Conservation (phyloP, 2,888 invertebrate species). For the Polietes domitor region DNA sequence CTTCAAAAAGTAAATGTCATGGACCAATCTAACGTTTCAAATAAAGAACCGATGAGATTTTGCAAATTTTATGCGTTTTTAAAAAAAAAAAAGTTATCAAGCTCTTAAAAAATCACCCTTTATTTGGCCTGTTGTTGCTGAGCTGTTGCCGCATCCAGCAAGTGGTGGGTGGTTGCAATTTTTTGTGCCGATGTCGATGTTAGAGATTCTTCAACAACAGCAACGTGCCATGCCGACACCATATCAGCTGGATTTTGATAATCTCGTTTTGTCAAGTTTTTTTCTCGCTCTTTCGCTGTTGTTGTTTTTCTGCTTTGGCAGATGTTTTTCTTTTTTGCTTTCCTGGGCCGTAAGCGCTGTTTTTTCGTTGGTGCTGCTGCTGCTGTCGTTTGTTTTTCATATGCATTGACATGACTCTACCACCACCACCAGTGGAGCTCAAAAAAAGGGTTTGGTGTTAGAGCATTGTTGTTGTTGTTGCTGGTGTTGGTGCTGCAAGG, state of each 20-base stretch:
- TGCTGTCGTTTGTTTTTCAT: background rate
- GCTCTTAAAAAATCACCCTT: too few relatives aligned
- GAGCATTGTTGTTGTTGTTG: background rate
- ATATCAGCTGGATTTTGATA: slow-evolving; percentile 33
- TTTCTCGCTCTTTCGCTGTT: background rate
- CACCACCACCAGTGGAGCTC: too few relatives aligned
- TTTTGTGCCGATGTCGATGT: background rate
- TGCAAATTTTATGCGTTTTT: too few relatives aligned
- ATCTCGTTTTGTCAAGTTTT: slow-evolving; percentile 28
- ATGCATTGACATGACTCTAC: slow-evolving; percentile 15
- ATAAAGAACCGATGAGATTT: too few relatives aligned
- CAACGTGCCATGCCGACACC: background rate
- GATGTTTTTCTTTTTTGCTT: slow-evolving; percentile 6
- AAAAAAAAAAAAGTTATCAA: too few relatives aligned
- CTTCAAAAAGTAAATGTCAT: too few relatives aligned
- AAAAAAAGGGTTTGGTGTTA: too few relatives aligned
- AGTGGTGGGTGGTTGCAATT: slow-evolving; percentile 43
- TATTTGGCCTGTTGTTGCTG: background rate
- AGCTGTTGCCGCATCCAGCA: background rate
- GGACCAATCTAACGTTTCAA: too few relatives aligned
- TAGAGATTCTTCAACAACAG: background rate
- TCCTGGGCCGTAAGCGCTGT: slow-evolving; percentile 5
- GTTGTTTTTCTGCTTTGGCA: background rate
- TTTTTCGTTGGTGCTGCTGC: background rate
- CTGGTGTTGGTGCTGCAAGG: background rate